Percentiles rank a stretch among this genome's conserved stretches.
These are phyloP conservation scores for Anorthoa munda DNA, from an alignment of 2,888 invertebrate genomes.

Conservation along the genomic window DNA sequence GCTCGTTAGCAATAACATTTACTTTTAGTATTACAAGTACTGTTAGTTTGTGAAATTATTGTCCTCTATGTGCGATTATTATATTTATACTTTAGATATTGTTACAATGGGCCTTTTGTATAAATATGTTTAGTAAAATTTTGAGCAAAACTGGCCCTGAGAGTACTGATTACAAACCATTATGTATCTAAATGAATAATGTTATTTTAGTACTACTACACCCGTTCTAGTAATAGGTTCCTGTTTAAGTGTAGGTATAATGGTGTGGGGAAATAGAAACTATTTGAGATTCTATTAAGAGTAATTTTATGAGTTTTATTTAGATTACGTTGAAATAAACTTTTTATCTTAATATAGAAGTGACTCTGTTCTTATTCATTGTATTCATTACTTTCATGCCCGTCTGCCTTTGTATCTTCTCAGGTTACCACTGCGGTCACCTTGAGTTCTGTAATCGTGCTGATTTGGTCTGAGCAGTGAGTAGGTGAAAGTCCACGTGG, in stretches of 20 bases:
- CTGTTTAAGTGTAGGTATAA: no score
- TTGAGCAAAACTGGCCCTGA: background rate
- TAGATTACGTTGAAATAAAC: no score
- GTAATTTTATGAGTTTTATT: background rate
- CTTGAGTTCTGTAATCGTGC: no score
- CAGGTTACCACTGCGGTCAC: no score
- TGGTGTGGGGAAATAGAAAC: background rate
- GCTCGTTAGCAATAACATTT: slow-evolving; percentile 47
- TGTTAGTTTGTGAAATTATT: slow-evolving; percentile 37
- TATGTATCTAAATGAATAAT: background rate
- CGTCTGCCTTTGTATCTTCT: no score
- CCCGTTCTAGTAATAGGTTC: background rate
- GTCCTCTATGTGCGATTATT: slow-evolving; percentile 22
- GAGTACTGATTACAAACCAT: background rate
- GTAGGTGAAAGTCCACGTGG: no score
- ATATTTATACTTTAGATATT: slow-evolving; percentile 18
- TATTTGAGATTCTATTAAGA: background rate
- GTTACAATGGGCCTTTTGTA: slow-evolving; percentile 5
- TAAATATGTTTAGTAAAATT: background rate
- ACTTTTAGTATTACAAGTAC: slow-evolving; percentile 40
- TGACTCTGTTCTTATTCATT: background rate
- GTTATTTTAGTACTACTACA: background rate
- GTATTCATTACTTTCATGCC: no score
- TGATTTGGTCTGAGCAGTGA: no score
- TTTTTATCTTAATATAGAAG: background rate